Conservation (phyloP, 2,113 vertebrate genomes). For the Ailurus styani region DNA sequence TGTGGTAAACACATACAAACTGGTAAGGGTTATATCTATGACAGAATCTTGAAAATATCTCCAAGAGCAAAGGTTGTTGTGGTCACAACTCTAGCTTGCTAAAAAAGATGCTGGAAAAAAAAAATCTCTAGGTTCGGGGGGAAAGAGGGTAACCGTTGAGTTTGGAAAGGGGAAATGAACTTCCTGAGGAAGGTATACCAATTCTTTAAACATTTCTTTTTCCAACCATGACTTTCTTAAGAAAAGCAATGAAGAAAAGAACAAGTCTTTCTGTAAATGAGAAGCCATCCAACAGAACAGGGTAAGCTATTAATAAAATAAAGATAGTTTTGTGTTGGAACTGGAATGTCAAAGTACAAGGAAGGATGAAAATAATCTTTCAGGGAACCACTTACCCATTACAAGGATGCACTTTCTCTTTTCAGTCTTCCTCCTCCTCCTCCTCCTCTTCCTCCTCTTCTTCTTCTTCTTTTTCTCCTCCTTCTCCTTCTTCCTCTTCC, state of each 20-base stretch:
- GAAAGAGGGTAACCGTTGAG: background rate
- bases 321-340: background rate
- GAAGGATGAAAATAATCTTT: background rate
- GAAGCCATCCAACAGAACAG: background rate
- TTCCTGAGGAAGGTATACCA: background rate
- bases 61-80: background rate
- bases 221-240: background rate
- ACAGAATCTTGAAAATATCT: conserved; percentile 25
- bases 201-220: background rate
- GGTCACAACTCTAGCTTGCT: background rate
- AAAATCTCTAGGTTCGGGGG: background rate
- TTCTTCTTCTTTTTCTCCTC: no score
- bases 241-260: background rate
- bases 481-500: background rate
- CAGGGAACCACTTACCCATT: background rate
- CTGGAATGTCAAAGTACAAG: background rate
- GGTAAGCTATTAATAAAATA: background rate
- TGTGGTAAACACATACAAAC: background rate
- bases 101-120: background rate
- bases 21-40: background rate
- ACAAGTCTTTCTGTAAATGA: background rate
- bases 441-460: no score
- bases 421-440: background rate
- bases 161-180: background rate
- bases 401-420: background rate